Evolutionary conservation across 2,888 invertebrate species (phyloP).

Genomic region (Clitarchus hookeri): DNA sequence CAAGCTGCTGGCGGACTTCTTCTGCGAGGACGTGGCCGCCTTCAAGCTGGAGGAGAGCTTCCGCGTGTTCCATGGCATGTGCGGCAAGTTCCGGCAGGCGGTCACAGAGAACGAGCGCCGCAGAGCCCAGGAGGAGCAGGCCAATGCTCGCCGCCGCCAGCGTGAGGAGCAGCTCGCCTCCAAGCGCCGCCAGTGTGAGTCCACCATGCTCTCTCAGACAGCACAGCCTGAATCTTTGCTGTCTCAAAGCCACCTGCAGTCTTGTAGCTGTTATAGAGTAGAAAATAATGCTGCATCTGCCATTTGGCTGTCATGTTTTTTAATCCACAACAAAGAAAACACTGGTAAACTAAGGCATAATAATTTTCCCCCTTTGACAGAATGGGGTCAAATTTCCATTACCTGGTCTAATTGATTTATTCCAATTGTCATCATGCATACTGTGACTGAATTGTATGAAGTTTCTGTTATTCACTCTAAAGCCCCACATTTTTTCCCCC

Average conservation of each 20-base stretch:
- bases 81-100: slow-evolving; percentile 82
- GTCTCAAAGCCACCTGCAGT: not conserved
- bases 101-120: slow-evolving; percentile 84
- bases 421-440: too few species aligned
- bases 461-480: too few species aligned
- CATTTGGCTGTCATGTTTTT: too few species aligned
- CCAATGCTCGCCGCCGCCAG: slow-evolving; percentile 74
- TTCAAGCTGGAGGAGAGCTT: slow-evolving; percentile 96
- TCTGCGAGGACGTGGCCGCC: slow-evolving; percentile 87
- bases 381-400: too few species aligned
- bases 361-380: too few species aligned
- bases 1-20: slow-evolving; percentile 83
- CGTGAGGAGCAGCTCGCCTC: slow-evolving; percentile 72
- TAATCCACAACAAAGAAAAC: too few species aligned
- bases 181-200: slow-evolving; percentile 52
- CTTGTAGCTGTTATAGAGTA: not conserved
- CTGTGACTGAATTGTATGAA: too few species aligned
- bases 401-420: too few species aligned
- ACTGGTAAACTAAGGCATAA: too few species aligned
- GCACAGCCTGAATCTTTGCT: not conserved
- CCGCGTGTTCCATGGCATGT: slow-evolving; percentile 86
- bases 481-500: too few species aligned
- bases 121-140: slow-evolving; percentile 83
- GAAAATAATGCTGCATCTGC: too few species aligned
- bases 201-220: not conserved